These are phyloP conservation scores for Haemorhous mexicanus DNA, from an alignment of 2,113 vertebrate genomes.

Conservation along the genomic window DNA sequence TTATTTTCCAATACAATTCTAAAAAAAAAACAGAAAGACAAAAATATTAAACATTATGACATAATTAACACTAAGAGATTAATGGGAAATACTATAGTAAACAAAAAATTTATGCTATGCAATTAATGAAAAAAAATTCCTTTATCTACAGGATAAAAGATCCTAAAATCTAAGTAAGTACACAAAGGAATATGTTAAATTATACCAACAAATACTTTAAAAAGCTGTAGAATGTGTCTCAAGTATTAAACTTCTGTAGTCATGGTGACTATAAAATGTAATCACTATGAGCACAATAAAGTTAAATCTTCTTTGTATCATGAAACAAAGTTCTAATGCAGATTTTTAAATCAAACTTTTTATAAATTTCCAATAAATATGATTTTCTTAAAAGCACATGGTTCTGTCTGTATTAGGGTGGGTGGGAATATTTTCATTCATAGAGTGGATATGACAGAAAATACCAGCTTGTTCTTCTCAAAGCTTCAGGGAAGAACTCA, in stretches of 20 bases:
- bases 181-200: background rate
- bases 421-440: background rate
- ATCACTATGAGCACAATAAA: background rate
- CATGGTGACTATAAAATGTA: background rate
- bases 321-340: background rate
- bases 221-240: background rate
- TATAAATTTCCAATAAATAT: background rate
- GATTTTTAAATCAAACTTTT: background rate
- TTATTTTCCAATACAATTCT: background rate
- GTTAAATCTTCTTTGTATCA: background rate
- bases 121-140: background rate
- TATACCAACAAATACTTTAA: background rate
- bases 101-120: background rate
- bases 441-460: background rate
- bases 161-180: background rate
- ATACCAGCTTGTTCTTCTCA: background rate
- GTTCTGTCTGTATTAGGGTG: background rate
- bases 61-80: background rate
- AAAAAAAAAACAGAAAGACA: background rate
- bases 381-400: accelerated
- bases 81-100: background rate
- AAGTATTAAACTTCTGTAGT: background rate
- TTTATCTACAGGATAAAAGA: background rate
- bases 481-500: background rate
- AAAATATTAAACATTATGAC: background rate